Conservation (phyloP, 2,113 vertebrate genomes). For the Capricornis sumatraensis region DNA sequence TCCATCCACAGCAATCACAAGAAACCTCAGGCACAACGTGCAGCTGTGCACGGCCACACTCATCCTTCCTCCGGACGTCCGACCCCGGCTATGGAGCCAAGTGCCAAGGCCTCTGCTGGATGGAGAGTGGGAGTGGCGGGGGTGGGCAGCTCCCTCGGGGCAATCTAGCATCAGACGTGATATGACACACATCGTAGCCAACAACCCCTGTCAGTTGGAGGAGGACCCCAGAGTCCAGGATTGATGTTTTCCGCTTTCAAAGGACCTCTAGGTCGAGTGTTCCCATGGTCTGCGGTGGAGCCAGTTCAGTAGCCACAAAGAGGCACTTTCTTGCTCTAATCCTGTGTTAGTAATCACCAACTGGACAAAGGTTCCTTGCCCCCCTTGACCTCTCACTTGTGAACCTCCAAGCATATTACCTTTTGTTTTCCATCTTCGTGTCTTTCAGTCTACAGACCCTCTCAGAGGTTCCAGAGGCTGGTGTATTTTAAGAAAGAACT, state of each 20-base stretch:
- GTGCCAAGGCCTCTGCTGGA: background rate
- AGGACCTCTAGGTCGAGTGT: background rate
- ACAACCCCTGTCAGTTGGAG: background rate
- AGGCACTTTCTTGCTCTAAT: background rate
- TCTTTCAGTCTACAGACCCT: background rate
- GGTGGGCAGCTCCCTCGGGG: background rate
- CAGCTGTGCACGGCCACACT: background rate
- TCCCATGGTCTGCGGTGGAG: background rate
- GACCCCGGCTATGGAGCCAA: background rate
- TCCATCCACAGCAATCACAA: conserved; percentile 33
- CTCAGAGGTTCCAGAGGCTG: background rate
- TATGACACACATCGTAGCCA: accelerated
- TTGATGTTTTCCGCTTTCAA: background rate
- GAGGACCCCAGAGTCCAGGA: background rate
- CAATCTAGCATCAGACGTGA: background rate
- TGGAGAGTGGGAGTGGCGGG: background rate
- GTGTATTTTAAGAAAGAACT: background rate
- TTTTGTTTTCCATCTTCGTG: background rate
- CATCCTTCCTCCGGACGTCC: background rate
- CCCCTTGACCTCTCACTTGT: background rate
- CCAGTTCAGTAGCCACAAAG: background rate
- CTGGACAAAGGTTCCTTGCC: background rate
- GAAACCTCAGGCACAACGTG: conserved; percentile 33
- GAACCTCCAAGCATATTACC: background rate
- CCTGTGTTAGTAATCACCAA: background rate